Conservation (phyloP, 2,888 invertebrate species). For the Nomada ruficornis region DNA sequence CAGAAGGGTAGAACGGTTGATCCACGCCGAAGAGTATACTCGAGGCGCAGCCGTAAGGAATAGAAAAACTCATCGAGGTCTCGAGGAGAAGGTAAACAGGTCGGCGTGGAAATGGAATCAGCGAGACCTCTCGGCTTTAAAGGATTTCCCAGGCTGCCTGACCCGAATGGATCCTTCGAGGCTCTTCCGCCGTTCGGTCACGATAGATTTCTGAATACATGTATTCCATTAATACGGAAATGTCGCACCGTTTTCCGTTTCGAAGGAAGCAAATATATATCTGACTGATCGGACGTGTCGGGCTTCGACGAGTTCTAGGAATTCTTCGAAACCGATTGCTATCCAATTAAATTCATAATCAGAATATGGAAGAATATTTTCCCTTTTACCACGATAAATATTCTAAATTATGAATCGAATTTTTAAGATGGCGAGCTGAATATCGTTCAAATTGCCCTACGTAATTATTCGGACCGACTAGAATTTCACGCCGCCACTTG, state of each 20-base stretch:
- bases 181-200: constrained; percentile 18
- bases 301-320: background rate
- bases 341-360: too few relatives aligned
- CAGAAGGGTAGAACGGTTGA: background rate
- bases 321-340: background rate
- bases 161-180: constrained; percentile 58
- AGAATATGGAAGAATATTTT: too few relatives aligned
- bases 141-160: constrained; percentile 67
- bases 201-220: constrained; percentile 33
- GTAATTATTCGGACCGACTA: background rate
- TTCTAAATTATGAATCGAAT: too few relatives aligned
- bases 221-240: constrained; percentile 55
- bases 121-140: constrained; percentile 67
- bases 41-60: constrained; percentile 25
- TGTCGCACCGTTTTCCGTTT: background rate
- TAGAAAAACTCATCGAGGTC: constrained; percentile 14
- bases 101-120: constrained; percentile 38
- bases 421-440: background rate
- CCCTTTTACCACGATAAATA: too few relatives aligned
- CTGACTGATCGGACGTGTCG: background rate
- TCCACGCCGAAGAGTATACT: background rate
- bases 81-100: constrained; percentile 30
- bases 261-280: background rate
- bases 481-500: background rate
- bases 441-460: background rate